phyloP scores from a whole-genome alignment of 2,888 invertebrate species.

The Oligia fasciuncula region DNA sequence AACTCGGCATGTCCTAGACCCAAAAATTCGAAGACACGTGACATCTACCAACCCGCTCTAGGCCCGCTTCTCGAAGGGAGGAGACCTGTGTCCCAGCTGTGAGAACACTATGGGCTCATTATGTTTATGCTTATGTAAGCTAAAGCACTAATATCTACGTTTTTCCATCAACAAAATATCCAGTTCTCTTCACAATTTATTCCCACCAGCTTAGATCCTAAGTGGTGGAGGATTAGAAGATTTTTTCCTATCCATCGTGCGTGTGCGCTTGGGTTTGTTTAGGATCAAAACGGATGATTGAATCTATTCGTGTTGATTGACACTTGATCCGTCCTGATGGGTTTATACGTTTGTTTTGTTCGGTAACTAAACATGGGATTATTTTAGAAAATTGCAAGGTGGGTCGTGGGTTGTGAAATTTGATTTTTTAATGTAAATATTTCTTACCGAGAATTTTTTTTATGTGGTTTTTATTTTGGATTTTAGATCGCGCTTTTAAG shows the following conservation, averaged over 20 bases:
- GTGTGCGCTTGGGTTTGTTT: conserved; percentile 73
- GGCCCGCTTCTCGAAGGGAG: too few relatives aligned
- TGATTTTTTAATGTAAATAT: neutral
- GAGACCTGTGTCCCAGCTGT: too few relatives aligned
- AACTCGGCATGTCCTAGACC: too few relatives aligned
- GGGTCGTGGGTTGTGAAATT: neutral
- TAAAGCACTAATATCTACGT: neutral
- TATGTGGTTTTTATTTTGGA: neutral
- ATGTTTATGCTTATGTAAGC: neutral
- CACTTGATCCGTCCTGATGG: conserved; percentile 75
- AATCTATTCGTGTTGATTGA: conserved; percentile 77
- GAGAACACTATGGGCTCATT: too few relatives aligned
- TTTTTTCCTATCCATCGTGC: conserved; percentile 71
- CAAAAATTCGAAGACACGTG: too few relatives aligned
- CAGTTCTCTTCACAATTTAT: conserved; percentile 13
- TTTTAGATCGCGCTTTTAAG: neutral
- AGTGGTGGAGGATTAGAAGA: conserved; percentile 56
- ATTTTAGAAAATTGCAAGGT: conserved; percentile 51
- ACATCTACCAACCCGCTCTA: too few relatives aligned
- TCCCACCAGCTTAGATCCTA: conserved; percentile 44
- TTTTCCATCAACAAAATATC: neutral
- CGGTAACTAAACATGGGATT: conserved; percentile 51
- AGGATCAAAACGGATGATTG: conserved; percentile 79
- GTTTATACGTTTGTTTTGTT: conserved; percentile 59
- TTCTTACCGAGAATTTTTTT: too few relatives aligned